Conservation (phyloP, 1,140 invertebrate genomes). For the Triops longicaudatus region DNA sequence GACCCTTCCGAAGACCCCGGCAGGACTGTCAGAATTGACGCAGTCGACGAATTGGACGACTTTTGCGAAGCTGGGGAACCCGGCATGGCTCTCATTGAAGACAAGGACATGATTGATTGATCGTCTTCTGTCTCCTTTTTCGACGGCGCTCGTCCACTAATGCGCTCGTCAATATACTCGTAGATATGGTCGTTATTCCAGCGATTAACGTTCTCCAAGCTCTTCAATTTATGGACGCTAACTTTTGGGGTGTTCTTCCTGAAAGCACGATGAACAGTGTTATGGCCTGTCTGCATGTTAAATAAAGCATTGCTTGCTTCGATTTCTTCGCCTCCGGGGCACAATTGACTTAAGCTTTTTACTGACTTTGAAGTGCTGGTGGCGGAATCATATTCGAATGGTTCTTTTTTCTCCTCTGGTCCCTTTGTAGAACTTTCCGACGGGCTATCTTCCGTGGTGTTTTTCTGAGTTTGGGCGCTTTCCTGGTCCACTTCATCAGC, state of each 20-base stretch:
- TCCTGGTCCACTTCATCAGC: constrained; percentile 1
- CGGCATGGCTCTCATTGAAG: background rate
- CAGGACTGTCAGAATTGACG: constrained; percentile 4
- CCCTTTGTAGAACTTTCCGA: background rate
- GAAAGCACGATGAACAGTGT: constrained; percentile 21
- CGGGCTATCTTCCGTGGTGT: background rate
- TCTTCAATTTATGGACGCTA: background rate
- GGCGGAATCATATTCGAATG: constrained; percentile 22
- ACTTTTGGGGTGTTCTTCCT: constrained; percentile 3
- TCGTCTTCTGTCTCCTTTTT: background rate
- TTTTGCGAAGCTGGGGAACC: background rate
- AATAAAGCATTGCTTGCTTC: constrained; percentile 27
- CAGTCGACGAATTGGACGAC: constrained; percentile 9
- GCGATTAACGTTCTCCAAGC: background rate
- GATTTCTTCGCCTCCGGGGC: constrained; percentile 27
- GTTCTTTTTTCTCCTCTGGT: background rate
- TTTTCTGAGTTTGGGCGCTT: background rate
- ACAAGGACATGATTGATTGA: background rate
- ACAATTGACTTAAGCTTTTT: constrained; percentile 27
- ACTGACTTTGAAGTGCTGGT: constrained; percentile 26
- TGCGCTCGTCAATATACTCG: constrained; percentile 20
- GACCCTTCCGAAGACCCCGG: background rate
- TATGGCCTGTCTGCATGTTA: constrained; percentile 27
- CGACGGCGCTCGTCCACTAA: background rate
- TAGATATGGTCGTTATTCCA: constrained; percentile 18